phyloP scores from a whole-genome alignment of 2,888 invertebrate genomes.

The Archaeoteleia sp. region DNA sequence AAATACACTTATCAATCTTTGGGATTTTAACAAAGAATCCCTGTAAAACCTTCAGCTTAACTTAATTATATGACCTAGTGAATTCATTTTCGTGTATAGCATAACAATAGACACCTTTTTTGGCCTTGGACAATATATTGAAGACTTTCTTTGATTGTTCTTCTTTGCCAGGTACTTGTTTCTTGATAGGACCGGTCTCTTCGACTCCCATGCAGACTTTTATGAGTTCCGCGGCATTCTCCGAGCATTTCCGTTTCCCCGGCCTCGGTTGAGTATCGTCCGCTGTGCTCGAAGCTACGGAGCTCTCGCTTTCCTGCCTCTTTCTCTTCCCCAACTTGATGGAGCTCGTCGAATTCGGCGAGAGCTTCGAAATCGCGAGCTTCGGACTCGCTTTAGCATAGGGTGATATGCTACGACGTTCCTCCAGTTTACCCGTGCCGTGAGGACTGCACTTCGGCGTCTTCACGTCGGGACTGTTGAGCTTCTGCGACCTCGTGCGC shows the following conservation, averaged over 20 bases:
- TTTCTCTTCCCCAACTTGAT: slow-evolving; percentile 80
- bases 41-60: no score
- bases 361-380: slow-evolving; percentile 62
- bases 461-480: slow-evolving; percentile 73
- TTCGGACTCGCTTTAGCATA: slow-evolving; percentile 75
- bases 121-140: slow-evolving; percentile 71
- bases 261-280: slow-evolving; percentile 76
- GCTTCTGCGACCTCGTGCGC: slow-evolving; percentile 72
- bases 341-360: slow-evolving; percentile 64
- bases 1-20: no score
- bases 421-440: slow-evolving; percentile 67
- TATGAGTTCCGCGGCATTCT: slow-evolving; percentile 79
- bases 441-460: slow-evolving; percentile 72
- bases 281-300: slow-evolving; percentile 80
- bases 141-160: slow-evolving; percentile 72
- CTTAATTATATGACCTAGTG: no score
- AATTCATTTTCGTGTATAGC: no score
- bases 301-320: slow-evolving; percentile 87
- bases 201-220: slow-evolving; percentile 78
- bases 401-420: slow-evolving; percentile 73
- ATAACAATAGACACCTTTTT: slow-evolving; percentile 74
- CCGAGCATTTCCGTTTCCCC: slow-evolving; percentile 79
- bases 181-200: slow-evolving; percentile 71
- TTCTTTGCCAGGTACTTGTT: slow-evolving; percentile 74
- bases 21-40: no score